Conservation (phyloP, 1,140 invertebrate genomes). For the Amphibalanus amphitrite region DNA sequence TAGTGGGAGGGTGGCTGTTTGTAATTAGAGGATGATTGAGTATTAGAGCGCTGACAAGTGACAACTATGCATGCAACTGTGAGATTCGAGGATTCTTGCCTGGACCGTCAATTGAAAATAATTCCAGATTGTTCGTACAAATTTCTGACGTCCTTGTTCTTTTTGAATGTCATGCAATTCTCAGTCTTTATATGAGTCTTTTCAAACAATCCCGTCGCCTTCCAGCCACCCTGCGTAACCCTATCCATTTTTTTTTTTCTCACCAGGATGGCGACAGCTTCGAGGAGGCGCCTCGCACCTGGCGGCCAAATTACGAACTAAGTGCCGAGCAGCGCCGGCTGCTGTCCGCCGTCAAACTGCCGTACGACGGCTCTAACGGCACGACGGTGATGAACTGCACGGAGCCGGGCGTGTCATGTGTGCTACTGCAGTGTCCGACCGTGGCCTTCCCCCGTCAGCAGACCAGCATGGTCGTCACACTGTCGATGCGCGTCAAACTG, state of each 20-base stretch:
- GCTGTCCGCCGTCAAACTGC: background rate
- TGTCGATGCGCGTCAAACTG: background rate
- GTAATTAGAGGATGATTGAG: background rate
- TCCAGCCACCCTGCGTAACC: background rate
- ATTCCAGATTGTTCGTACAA: background rate
- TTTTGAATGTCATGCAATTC: background rate
- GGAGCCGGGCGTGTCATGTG: background rate
- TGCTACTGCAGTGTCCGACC: background rate
- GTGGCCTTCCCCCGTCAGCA: background rate
- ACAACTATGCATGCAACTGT: background rate
- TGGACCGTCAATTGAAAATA: background rate
- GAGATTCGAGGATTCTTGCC: background rate
- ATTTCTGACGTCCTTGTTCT: background rate
- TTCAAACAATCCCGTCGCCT: background rate
- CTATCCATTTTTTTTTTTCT: no score
- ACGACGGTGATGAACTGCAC: background rate
- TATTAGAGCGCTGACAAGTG: background rate
- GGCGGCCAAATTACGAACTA: background rate
- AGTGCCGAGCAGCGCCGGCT: background rate
- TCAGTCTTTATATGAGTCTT: background rate
- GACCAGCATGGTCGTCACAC: background rate
- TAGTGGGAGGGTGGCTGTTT: no score
- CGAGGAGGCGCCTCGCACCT: background rate
- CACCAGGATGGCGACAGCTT: background rate
- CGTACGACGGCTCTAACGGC: background rate